These are phyloP conservation scores for Drosophila villosipedis DNA, from an alignment of 2,888 invertebrate species.

Conservation along the genomic window DNA sequence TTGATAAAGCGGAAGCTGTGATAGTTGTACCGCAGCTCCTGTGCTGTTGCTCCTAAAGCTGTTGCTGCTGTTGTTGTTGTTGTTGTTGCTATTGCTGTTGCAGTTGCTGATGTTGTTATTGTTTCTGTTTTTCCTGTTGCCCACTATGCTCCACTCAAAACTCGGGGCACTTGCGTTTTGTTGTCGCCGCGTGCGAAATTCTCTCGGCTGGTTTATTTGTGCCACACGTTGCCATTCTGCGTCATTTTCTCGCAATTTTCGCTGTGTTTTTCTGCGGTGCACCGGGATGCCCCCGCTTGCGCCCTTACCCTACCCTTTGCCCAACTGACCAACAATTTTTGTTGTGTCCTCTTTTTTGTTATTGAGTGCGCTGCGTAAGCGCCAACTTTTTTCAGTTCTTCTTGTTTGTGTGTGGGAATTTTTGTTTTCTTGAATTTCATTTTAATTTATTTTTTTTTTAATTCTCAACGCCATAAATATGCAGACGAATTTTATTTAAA, in stretches of 20 bases:
- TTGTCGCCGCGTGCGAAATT: constrained; percentile 49
- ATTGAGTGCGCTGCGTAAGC: constrained; percentile 44
- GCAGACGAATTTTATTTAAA: constrained; percentile 70
- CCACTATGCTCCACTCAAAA: constrained; percentile 42
- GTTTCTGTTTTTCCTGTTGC: constrained; percentile 5
- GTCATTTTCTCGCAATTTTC: constrained; percentile 71
- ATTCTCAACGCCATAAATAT: constrained; percentile 62
- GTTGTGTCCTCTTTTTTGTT: not conserved
- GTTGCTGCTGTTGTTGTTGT: constrained; percentile 1
- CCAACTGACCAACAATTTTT: constrained; percentile 44
- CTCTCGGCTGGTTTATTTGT: constrained; percentile 57
- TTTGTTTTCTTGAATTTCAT: constrained; percentile 10
- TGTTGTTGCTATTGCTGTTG: constrained; percentile 1
- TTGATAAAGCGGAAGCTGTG: constrained; percentile 70
- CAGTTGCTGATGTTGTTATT: not conserved
- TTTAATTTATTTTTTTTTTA: constrained; percentile 13
- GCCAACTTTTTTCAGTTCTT: constrained; percentile 50
- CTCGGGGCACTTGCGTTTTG: constrained; percentile 45
- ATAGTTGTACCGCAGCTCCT: constrained; percentile 60
- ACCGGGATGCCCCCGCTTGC: not conserved
- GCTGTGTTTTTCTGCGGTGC: constrained; percentile 16
- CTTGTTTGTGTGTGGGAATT: constrained; percentile 2
- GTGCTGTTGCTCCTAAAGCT: constrained; percentile 10
- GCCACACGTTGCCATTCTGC: constrained; percentile 67
- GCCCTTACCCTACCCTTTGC: not conserved